These are phyloP conservation scores for Acrobasis repandana DNA, from an alignment of 2,888 invertebrate species.

Conservation along the genomic window DNA sequence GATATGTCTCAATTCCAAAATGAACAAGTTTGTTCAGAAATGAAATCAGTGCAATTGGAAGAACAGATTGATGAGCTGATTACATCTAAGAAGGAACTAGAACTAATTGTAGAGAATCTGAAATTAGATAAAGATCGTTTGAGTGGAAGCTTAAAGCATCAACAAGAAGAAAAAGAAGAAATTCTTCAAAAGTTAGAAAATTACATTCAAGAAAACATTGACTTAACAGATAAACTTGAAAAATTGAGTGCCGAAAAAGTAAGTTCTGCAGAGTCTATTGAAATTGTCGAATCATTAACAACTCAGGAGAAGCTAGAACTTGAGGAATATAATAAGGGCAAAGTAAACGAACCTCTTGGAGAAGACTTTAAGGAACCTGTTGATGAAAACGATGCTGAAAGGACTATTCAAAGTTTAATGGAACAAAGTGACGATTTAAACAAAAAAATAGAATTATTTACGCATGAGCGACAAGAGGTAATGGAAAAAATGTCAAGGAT, in stretches of 20 bases:
- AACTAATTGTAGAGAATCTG: constrained; percentile 74
- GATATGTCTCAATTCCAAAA: constrained; percentile 85
- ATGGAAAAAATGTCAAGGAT: constrained; percentile 86
- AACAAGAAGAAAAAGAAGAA: constrained; percentile 84
- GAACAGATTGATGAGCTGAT: constrained; percentile 86
- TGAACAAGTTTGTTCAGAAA: constrained; percentile 89
- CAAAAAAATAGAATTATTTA: constrained; percentile 86
- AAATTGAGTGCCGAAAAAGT: constrained; percentile 88
- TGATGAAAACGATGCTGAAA: constrained; percentile 62
- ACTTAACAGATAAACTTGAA: constrained; percentile 87
- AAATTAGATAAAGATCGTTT: constrained; percentile 81
- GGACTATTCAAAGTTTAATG: constrained; percentile 82
- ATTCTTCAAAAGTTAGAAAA: constrained; percentile 84
- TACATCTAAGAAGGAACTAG: constrained; percentile 73
- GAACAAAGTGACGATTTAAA: constrained; percentile 86
- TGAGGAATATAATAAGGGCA: constrained; percentile 85
- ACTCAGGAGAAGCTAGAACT: constrained; percentile 87
- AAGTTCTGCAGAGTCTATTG: constrained; percentile 89
- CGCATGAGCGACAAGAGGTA: constrained; percentile 86
- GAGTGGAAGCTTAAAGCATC: constrained; percentile 76
- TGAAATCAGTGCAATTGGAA: constrained; percentile 90
- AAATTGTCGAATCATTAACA: constrained; percentile 87
- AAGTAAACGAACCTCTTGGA: constrained; percentile 29
- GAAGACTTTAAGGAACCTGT: constrained; percentile 42
- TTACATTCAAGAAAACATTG: constrained; percentile 88